phyloP scores from a whole-genome alignment of 2,797 vertebrate genomes.

The Tachyglossus aculeatus region DNA sequence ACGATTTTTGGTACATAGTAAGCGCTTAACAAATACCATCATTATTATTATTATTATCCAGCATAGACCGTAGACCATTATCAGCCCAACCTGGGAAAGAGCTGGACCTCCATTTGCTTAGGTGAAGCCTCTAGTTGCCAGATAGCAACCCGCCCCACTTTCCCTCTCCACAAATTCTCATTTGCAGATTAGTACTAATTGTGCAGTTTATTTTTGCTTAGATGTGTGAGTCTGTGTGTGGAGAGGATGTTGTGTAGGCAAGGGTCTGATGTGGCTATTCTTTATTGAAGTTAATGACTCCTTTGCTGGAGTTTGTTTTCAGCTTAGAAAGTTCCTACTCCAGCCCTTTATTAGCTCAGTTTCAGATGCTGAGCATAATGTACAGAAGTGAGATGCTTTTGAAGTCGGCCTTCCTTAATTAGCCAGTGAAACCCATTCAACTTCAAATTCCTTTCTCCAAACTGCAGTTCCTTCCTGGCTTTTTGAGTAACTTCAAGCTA shows the following conservation, averaged over 20 bases:
- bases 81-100: constrained; percentile 41
- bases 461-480: too few species aligned
- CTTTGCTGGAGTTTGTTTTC: not conserved
- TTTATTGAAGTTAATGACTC: not conserved
- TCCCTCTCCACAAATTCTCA: constrained; percentile 6
- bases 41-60: too few species aligned
- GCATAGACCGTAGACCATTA: too few species aligned
- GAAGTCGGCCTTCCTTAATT: too few species aligned
- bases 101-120: constrained; percentile 48
- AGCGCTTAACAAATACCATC: too few species aligned
- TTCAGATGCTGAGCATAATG: not conserved
- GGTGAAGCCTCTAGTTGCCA: constrained; percentile 38
- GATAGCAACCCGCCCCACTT: constrained; percentile 10
- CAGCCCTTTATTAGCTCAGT: not conserved
- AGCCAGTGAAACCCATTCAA: too few species aligned
- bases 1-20: too few species aligned
- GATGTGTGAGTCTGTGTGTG: rapidly evolving
- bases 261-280: not conserved
- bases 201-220: not conserved
- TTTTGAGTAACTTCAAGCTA: too few species aligned
- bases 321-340: not conserved
- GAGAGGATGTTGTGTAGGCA: not conserved
- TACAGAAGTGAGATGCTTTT: too few species aligned
- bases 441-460: too few species aligned
- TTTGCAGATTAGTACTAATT: not conserved